Evolutionary conservation across 2,888 invertebrate species (phyloP).

Genomic region (Serrognathus titanus): DNA sequence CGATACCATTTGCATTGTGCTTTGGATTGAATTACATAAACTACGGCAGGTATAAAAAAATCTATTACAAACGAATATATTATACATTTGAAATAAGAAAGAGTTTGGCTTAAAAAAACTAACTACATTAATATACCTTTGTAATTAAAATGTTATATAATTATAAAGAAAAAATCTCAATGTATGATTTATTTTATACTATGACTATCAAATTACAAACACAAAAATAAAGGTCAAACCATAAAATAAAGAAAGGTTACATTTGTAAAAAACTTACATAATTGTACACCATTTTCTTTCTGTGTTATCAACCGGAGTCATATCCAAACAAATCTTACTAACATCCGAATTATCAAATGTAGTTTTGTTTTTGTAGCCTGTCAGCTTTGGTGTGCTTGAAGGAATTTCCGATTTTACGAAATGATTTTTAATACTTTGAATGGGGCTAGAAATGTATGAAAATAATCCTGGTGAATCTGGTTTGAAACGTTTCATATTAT

Average conservation of each 20-base stretch:
- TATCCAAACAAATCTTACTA: constrained; percentile 23
- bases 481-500: constrained; percentile 31
- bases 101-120: too few species aligned
- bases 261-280: constrained; percentile 32
- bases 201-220: background rate
- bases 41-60: too few species aligned
- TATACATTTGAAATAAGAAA: too few species aligned
- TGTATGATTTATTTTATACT: too few species aligned
- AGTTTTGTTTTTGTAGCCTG: constrained; percentile 37
- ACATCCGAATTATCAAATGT: constrained; percentile 29
- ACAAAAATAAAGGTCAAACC: background rate
- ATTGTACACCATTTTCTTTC: constrained; percentile 39
- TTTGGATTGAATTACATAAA: too few species aligned
- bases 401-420: constrained; percentile 29
- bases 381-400: constrained; percentile 41
- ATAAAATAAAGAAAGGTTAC: constrained; percentile 1
- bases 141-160: too few species aligned
- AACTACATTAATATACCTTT: too few species aligned
- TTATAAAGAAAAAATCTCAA: too few species aligned
- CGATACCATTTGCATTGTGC: too few species aligned
- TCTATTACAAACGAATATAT: too few species aligned
- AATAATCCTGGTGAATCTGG: constrained; percentile 31
- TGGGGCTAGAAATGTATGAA: constrained; percentile 38
- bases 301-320: constrained; percentile 21
- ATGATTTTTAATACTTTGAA: constrained; percentile 33